These are phyloP conservation scores for Pollenia labialis DNA, from an alignment of 2,888 invertebrate species.

Conservation along the genomic window DNA sequence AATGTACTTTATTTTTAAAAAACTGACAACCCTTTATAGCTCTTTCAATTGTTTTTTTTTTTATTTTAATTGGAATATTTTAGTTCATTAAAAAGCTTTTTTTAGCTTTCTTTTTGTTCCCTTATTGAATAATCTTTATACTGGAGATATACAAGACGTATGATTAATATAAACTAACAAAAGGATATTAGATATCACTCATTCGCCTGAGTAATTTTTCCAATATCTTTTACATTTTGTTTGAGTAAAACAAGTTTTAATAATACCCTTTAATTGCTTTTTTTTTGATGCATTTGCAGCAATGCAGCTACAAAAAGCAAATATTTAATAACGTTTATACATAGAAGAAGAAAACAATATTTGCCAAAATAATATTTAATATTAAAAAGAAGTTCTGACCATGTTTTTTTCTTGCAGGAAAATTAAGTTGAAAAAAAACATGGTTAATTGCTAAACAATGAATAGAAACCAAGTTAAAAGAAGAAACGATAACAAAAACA, in stretches of 20 bases:
- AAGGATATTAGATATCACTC: neutral
- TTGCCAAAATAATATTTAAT: conserved; percentile 45
- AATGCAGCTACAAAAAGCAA: conserved; percentile 36
- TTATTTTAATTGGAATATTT: too few species aligned
- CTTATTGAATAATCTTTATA: too few species aligned
- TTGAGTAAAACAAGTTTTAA: neutral
- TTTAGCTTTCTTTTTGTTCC: too few species aligned
- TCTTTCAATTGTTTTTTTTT: too few species aligned
- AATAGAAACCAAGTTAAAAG: conserved; percentile 68
- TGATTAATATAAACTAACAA: neutral
- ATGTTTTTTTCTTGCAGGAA: conserved; percentile 36
- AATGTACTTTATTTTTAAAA: too few species aligned
- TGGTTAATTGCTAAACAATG: conserved; percentile 81
- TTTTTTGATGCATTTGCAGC: conserved; percentile 26
- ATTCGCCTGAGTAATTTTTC: neutral
- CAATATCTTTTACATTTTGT: neutral
- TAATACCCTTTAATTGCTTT: conserved; percentile 36
- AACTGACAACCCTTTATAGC: too few species aligned
- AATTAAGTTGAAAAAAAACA: conserved; percentile 73
- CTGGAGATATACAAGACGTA: neutral
- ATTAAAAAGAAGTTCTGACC: conserved; percentile 32
- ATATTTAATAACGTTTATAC: conserved; percentile 10
- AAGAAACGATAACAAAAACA: conserved; percentile 64
- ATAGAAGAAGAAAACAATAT: neutral
- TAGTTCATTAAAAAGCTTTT: too few species aligned